Percentiles rank a stretch among this genome's conserved stretches.
Conservation (phyloP, 2,113 vertebrate species). For the Otocyon megalotis region DNA sequence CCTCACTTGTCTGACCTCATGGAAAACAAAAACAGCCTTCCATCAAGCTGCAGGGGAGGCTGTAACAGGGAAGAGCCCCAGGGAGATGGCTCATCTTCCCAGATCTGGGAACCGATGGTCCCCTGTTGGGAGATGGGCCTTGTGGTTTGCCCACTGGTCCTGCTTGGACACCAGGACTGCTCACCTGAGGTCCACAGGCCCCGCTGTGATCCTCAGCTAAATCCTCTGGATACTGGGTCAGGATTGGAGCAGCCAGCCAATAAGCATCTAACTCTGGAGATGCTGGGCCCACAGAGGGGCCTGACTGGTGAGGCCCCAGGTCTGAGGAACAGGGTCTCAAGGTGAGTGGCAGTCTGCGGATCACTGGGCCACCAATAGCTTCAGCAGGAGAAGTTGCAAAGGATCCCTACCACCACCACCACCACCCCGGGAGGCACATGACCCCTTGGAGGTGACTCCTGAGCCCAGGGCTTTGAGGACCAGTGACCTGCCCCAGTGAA, state of each 20-base stretch:
- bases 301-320: rapidly evolving
- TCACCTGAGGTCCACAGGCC: neutral
- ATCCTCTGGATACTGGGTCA: rapidly evolving
- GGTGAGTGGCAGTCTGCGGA: neutral
- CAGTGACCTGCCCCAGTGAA: rapidly evolving
- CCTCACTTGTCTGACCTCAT: neutral
- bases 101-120: no score
- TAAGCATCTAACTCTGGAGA: neutral
- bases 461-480: no score
- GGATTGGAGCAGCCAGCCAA: neutral
- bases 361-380: neutral
- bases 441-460: neutral
- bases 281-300: no score
- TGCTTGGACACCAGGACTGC: neutral
- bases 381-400: neutral
- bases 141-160: neutral
- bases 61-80: no score
- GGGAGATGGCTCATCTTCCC: neutral
- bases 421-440: neutral
- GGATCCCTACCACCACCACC: neutral
- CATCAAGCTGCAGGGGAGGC: rapidly evolving
- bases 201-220: neutral
- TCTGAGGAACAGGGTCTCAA: neutral
- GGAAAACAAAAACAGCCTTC: neutral
- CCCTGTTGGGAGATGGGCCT: neutral